These are phyloP conservation scores for Girardia tigrina DNA, from an alignment of 2,888 invertebrate genomes.

Conservation along the genomic window DNA sequence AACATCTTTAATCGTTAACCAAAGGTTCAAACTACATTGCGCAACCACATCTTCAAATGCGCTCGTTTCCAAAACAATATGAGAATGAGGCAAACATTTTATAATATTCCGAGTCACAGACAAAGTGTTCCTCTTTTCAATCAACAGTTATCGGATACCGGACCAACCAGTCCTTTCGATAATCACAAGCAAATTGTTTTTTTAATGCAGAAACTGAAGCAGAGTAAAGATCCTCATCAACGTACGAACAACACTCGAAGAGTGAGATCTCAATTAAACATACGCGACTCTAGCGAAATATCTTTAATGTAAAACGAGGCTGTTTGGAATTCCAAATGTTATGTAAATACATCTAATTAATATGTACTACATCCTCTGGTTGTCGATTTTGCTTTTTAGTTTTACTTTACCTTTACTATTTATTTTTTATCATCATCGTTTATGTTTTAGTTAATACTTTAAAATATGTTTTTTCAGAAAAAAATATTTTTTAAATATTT, in stretches of 20 bases:
- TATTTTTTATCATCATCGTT: too few species aligned
- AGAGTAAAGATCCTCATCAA: background rate
- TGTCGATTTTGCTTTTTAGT: too few species aligned
- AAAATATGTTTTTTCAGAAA: too few species aligned
- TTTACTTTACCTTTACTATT: too few species aligned
- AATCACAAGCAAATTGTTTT: constrained; percentile 10
- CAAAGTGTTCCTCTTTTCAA: constrained; percentile 13
- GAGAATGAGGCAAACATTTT: background rate
- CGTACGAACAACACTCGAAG: background rate
- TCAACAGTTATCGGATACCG: background rate
- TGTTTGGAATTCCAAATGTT: too few species aligned
- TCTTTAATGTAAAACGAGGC: constrained; percentile 7
- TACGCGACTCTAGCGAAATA: background rate
- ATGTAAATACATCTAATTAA: too few species aligned
- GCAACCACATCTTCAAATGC: background rate
- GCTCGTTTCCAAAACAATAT: constrained; percentile 14
- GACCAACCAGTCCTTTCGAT: background rate
- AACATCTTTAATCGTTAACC: too few species aligned
- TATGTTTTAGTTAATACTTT: too few species aligned
- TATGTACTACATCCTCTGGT: too few species aligned
- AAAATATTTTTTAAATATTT: too few species aligned
- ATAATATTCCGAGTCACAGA: constrained; percentile 2
- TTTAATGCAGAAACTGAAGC: background rate
- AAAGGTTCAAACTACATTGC: constrained; percentile 6
- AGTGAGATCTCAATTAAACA: constrained; percentile 11